Evolutionary conservation across 2,113 vertebrate species (phyloP).

Genomic region (Boulengeromyrus knoepffleri): DNA sequence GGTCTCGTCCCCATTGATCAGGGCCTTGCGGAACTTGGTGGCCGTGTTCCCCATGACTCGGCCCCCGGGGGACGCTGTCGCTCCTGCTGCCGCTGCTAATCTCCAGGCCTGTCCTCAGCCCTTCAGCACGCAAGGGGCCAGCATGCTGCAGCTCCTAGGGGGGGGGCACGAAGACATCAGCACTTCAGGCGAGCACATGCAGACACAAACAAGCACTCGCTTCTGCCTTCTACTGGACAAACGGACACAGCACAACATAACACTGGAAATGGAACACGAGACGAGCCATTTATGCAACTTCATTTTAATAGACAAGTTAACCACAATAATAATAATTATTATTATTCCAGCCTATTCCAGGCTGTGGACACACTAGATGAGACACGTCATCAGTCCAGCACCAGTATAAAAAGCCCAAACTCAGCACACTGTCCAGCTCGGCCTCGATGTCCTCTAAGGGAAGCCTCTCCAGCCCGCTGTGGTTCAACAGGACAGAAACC

Average conservation of each 20-base stretch:
- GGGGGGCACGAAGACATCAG: neutral
- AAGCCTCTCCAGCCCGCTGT: neutral
- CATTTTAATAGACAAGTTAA: neutral
- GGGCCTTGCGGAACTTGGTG: constrained; percentile 96
- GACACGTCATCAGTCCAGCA: neutral
- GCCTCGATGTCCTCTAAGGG: neutral
- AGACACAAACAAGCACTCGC: neutral
- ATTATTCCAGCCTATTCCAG: neutral
- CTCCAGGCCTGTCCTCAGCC: neutral
- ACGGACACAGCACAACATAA: neutral
- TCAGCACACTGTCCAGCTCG: neutral
- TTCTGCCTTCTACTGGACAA: neutral
- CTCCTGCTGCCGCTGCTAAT: neutral
- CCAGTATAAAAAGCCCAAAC: neutral
- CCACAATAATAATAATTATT: neutral
- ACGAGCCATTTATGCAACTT: neutral
- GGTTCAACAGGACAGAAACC: neutral
- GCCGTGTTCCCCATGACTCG: constrained; percentile 88
- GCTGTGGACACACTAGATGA: neutral
- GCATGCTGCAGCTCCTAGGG: neutral
- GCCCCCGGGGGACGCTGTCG: constrained; percentile 40
- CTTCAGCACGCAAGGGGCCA: neutral
- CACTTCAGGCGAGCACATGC: neutral
- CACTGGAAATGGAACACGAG: neutral
- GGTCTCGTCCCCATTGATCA: constrained; percentile 91